phyloP scores from a whole-genome alignment of 2,888 invertebrate genomes.

The Taphrorychus bicolor region DNA sequence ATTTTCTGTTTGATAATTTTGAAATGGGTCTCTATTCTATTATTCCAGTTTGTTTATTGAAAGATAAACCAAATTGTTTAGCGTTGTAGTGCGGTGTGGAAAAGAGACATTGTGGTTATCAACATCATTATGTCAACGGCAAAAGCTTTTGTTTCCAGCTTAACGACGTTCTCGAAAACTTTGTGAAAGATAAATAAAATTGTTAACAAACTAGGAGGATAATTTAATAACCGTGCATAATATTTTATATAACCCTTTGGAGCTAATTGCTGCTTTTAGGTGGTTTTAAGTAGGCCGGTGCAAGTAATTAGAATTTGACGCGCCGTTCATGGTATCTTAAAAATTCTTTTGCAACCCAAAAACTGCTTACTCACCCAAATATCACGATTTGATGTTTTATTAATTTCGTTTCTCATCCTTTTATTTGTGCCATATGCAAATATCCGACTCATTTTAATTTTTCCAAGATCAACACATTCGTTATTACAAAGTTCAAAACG shows the following conservation, averaged over 20 bases:
- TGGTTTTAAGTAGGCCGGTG: neutral
- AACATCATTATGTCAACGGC: neutral
- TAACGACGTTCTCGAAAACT: too few species aligned
- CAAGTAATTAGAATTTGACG: neutral
- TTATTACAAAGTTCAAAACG: too few species aligned
- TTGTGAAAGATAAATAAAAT: too few species aligned
- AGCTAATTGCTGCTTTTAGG: neutral
- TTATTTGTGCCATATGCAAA: neutral
- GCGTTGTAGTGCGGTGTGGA: constrained; percentile 19
- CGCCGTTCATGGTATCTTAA: neutral
- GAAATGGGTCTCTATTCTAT: constrained; percentile 1
- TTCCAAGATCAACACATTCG: neutral
- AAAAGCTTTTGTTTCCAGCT: neutral
- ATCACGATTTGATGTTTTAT: neutral
- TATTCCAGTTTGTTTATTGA: constrained; percentile 14
- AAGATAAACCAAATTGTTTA: constrained; percentile 19
- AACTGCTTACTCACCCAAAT: neutral
- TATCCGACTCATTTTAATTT: neutral
- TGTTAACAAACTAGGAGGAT: neutral
- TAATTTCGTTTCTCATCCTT: neutral
- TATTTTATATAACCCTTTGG: neutral
- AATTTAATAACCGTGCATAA: neutral
- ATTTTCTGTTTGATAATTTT: neutral
- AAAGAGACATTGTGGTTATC: neutral
- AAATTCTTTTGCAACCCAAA: neutral